Evolutionary conservation across 2,888 invertebrate species (phyloP), one percentile per base, ranked within the genome.

Genomic region (Plagodis pulveraria): DNA sequence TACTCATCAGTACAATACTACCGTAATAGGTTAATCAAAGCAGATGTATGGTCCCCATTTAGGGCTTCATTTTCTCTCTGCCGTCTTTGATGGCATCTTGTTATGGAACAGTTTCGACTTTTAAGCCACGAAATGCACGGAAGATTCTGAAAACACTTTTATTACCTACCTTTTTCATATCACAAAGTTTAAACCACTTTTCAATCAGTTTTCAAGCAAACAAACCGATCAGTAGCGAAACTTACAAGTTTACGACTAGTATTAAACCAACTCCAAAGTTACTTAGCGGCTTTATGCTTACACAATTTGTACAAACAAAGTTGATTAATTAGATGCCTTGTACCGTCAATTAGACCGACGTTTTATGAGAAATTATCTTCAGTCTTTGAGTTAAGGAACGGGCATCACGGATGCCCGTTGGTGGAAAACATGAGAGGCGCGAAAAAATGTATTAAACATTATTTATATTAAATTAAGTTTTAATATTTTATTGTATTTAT

Each of bases 281-380:
- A 51, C 63, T 65, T 60, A 67, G 62, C 63, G 57, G 63, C 63
- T 64, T 63, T 65, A 63, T 68, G 66, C 57, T 66, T 57, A 69
- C 61, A 73, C 66, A 75, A 69, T 73, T 68, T 75, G 74, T 72
- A 74, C 65, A 73, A 74, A 73, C 71, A 77, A 74, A 74, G 70
- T 77, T 78, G 78, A 82, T 82, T 82, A 82, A 84, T 83, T 78
- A 80, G 74, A 72, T 65, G 70, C 65, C 68, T 66, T 74, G 72
- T 77, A 71, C 75, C 70, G 74, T 78, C 70, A 76, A 78, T 70
- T 76, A 72, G 80, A 76, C 72, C 76, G 82, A 77, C 72, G 73
- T 73, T 82, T 78, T 77, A 77, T 77, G 71, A 76, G 74, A 74
- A 67, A 59, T 65, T 76, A 77, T 75, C 72, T 71, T 69, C 66